Evolutionary conservation across 2,888 invertebrate genomes (phyloP), one percentile per base, ranked within the genome.

Genomic region (Eristalis tenax): DNA sequence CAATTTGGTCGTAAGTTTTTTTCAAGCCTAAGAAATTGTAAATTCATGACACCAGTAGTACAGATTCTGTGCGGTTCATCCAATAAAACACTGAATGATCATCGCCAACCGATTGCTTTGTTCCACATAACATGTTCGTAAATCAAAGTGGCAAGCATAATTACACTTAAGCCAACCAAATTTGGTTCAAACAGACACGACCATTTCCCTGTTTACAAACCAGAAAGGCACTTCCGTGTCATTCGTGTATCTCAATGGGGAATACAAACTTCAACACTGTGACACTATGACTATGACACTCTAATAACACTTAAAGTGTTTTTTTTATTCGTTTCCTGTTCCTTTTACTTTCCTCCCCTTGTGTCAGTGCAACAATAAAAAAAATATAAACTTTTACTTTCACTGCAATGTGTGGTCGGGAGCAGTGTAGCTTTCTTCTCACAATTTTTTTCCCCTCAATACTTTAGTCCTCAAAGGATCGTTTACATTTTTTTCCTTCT

Each of bases 321-420:
- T 35, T 65, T 18, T 32, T 74, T 43, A 13, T 32, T 22, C 22
- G 35, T 68, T 78, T 76, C 38, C 32, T 69, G 18, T 38, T 70
- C 23, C 43, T 69, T 65, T 35, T 66, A 38, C 63, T 75, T 69
- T 64, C 35, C 13, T 73, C 15, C 69, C 11, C 26, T 65, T 26
- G 71, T 22, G 73, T 57, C 63, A 35, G 18, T 77, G 70, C 32
- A 61, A 70, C 50, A 73, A 77, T 63, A 78, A 79, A 86, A 80
- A 80, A 68, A 79, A 68, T 59, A 74, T 83, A 83, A 80, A 87
- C 83, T 87, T 83, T 87, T 83, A 87, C 87, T 87, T 87, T 83
- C 87, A 35, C 57, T 65, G 71, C 66, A 76, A 64, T 83, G 61
- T 82, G 73, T 66, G 82, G 57, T 64, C 26, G 65, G 70, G 40